Evolutionary conservation across 2,113 vertebrate genomes (phyloP), one percentile per base, ranked within the genome.

Genomic region (Thermophis baileyi): DNA sequence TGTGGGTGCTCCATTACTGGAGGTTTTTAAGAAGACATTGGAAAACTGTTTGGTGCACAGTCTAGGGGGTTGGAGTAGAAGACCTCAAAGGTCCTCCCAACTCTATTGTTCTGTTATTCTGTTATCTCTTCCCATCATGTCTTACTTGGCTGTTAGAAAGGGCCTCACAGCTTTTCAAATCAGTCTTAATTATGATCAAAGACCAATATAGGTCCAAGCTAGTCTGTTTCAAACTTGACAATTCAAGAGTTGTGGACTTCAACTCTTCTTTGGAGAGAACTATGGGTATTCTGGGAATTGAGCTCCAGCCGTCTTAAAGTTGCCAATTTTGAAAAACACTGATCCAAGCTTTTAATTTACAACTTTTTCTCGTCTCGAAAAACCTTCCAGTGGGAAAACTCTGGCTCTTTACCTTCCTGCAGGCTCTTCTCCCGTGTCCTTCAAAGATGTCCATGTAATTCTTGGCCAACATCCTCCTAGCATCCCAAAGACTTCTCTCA

Each of bases 401-500:
- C 69, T 0, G 1, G 27, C 87, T 91, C 90, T 0, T 30, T 1
- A 8, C 44, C 90, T 74, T 57, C 46, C 25, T 14, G 69, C 90
- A 87, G 40, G 3, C 88, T 87, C 85, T 0, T 1, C 0, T 60
- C 91, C 93, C 40, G 0, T 51, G 89, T 93, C 90, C 88, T 90
- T 18, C 25, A 49, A 93, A 81, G 50, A 35, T 51, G 25, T n/a
- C n/a, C 89, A 0, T 6, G 51, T 50, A 93, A 55, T 91, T 93
- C 94, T 85, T 87, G 63, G 49, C 51, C 87, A 91, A 94, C 94
- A 94, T 88, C 91, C 87, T 89, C 3, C 2, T 40, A 91, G 91
- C 95, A 93, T 91, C 93, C 60, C 44, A 94, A 95, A 95, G 94
- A 93, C 94, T 91, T 88, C 90, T 95, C 93, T 5, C 93, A 86